Conservation (phyloP, 2,888 invertebrate species). For the Limenitis camilla region DNA sequence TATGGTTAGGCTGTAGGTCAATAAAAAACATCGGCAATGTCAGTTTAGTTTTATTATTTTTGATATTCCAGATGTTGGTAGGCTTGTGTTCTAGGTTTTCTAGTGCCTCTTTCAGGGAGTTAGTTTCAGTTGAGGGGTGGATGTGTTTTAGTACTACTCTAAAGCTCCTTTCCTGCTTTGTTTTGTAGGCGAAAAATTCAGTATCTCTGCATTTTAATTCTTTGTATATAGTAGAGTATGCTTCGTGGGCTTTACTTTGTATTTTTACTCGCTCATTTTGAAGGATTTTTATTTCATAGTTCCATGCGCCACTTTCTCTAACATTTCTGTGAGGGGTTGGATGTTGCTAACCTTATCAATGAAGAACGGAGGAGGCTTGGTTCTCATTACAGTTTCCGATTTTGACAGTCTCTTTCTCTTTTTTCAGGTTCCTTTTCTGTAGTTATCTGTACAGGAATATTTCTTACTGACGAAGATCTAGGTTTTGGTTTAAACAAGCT, state of each 20-base stretch:
- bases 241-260: background rate
- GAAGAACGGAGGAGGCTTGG: background rate
- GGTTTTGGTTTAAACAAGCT: too few relatives aligned
- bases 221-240: background rate
- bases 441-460: too few relatives aligned
- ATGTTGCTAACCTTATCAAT: background rate
- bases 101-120: background rate
- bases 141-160: background rate
- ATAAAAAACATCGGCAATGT: background rate
- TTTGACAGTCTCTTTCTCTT: too few relatives aligned
- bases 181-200: too few relatives aligned
- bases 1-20: background rate
- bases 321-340: background rate
- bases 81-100: background rate
- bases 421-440: too few relatives aligned
- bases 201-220: background rate
- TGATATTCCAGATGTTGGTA: background rate
- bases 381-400: too few relatives aligned
- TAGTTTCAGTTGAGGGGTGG: background rate
- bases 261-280: background rate
- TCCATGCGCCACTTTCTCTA: background rate
- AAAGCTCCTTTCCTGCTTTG: background rate
- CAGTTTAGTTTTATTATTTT: background rate
- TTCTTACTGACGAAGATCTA: too few relatives aligned
- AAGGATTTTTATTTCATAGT: background rate